Conservation (phyloP, 2,797 vertebrate genomes). For the Cirrhinus molitorella region DNA sequence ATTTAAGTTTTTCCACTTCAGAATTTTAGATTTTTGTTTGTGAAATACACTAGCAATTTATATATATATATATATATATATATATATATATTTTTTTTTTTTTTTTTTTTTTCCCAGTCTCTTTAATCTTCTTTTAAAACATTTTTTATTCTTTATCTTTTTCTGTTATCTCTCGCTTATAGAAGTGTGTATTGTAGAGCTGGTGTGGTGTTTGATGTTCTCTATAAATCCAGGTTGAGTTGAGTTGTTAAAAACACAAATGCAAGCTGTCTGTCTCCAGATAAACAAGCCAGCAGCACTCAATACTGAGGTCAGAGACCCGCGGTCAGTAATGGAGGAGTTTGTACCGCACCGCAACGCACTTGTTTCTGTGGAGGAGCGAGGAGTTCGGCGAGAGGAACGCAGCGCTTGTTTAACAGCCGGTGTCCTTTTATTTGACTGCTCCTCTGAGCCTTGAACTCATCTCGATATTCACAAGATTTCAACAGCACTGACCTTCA, state of each 20-base stretch:
- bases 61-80: too few relatives aligned
- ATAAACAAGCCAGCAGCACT: neutral
- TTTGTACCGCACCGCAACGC: constrained; percentile 31
- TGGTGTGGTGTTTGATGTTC: too few relatives aligned
- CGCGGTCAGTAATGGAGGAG: constrained; percentile 17
- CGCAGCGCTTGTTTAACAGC: constrained; percentile 52
- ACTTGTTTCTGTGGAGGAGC: constrained; percentile 46
- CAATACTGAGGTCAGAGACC: neutral
- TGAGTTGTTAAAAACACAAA: neutral
- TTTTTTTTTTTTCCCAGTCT: too few relatives aligned
- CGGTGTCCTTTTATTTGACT: constrained; percentile 53
- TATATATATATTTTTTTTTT: too few relatives aligned
- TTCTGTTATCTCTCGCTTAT: too few relatives aligned
- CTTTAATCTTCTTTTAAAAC: too few relatives aligned
- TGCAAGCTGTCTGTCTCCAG: neutral
- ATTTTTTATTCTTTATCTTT: too few relatives aligned
- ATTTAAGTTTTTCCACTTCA: too few relatives aligned
- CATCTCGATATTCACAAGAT: constrained; percentile 48
- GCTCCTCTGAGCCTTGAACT: constrained; percentile 41
- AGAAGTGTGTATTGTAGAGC: too few relatives aligned
- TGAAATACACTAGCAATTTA: too few relatives aligned
- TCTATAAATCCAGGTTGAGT: neutral
- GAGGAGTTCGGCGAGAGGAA: constrained; percentile 55
- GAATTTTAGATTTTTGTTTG: too few relatives aligned
- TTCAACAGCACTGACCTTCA: constrained; percentile 57